Percentiles rank a stretch among this genome's conserved stretches.
Evolutionary conservation across 2,888 invertebrate genomes (phyloP).

Genomic region (Prenolepis imparis): DNA sequence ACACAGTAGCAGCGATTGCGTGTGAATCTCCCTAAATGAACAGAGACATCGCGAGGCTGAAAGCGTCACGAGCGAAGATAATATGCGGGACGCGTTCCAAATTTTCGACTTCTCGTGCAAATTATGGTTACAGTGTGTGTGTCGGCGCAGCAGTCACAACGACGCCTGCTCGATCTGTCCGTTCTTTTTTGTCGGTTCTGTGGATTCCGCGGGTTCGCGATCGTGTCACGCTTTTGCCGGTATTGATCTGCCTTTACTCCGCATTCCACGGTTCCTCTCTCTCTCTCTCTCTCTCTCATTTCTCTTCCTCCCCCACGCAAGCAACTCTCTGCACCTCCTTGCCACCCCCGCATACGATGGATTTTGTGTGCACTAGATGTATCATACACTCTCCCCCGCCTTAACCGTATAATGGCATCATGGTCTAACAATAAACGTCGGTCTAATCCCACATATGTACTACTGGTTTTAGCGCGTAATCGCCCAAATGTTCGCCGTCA

Average conservation of each 20-base stretch:
- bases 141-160: not conserved
- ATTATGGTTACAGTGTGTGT: not conserved
- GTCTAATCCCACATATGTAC: constrained; percentile 16
- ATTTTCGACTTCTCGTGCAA: constrained; percentile 12
- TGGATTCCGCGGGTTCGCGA: constrained; percentile 79
- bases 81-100: not conserved
- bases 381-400: not conserved
- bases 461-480: constrained; percentile 24
- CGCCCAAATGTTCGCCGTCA: not conserved
- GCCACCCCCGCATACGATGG: constrained; percentile 31
- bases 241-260: constrained; percentile 77
- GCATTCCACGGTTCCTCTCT: constrained; percentile 66
- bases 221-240: constrained; percentile 79
- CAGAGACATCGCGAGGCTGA: not conserved
- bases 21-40: not conserved
- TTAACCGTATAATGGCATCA: constrained; percentile 23
- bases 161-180: not conserved
- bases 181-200: constrained; percentile 65
- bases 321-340: constrained; percentile 64
- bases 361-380: constrained; percentile 35
- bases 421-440: constrained; percentile 37
- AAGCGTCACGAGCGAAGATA: not conserved
- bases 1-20: not conserved
- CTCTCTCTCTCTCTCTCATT: constrained; percentile 32
- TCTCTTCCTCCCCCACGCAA: constrained; percentile 48